Conservation (phyloP, 2,888 invertebrate genomes). For the Congeria kusceri region DNA sequence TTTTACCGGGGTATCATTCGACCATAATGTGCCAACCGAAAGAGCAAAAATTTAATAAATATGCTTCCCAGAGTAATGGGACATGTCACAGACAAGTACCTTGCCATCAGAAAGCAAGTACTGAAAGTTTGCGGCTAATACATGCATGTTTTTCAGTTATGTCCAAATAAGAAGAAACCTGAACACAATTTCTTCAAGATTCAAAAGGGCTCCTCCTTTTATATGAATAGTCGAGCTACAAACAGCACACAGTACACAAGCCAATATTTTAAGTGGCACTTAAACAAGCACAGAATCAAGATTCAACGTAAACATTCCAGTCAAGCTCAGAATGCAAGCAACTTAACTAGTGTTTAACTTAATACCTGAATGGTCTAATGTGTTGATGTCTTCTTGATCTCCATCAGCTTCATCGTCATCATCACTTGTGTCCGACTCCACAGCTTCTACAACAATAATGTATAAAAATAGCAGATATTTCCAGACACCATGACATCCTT, state of each 20-base stretch:
- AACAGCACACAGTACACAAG: constrained; percentile 16
- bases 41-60: no score
- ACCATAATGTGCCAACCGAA: no score
- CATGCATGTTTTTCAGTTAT: no score
- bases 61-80: no score
- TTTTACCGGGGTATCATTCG: no score
- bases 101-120: no score
- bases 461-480: constrained; percentile 21
- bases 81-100: no score
- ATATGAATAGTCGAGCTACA: no score
- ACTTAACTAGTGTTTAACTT: constrained; percentile 21
- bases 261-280: constrained; percentile 13
- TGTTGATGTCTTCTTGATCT: constrained; percentile 7
- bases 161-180: no score
- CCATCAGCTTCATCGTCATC: constrained; percentile 21
- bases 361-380: constrained; percentile 20
- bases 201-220: no score
- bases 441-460: constrained; percentile 30
- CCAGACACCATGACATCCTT: constrained; percentile 15
- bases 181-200: no score
- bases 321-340: constrained; percentile 23
- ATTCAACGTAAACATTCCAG: constrained; percentile 15
- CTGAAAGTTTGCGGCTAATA: no score
- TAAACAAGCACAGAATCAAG: constrained; percentile 12
- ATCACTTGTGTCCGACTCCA: constrained; percentile 24